phyloP scores from a whole-genome alignment of 2,113 vertebrate species.

The Clarias batrachus region DNA sequence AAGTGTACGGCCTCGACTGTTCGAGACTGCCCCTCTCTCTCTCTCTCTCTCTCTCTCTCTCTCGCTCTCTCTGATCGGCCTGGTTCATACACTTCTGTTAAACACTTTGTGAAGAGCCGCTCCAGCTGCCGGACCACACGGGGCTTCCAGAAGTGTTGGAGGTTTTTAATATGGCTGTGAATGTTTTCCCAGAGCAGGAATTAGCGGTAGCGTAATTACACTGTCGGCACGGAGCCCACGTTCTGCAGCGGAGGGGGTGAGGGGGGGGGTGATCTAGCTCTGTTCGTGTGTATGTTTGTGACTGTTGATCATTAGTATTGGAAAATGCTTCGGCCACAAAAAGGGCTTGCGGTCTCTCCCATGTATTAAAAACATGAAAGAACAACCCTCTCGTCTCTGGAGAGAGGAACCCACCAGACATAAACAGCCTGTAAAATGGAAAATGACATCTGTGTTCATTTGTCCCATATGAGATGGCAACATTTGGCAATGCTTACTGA shows the following conservation, averaged over 20 bases:
- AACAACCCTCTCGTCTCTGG: constrained; percentile 65
- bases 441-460: constrained; percentile 77
- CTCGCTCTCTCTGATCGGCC: constrained; percentile 55
- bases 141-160: constrained; percentile 67
- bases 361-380: constrained; percentile 75
- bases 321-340: constrained; percentile 72
- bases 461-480: constrained; percentile 68
- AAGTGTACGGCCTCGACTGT: constrained; percentile 54
- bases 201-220: constrained; percentile 75
- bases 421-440: constrained; percentile 80
- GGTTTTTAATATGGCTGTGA: constrained; percentile 70
- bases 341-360: constrained; percentile 69
- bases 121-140: constrained; percentile 64
- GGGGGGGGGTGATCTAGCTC: constrained; percentile 58
- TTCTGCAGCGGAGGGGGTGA: constrained; percentile 36
- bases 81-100: constrained; percentile 57
- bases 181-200: constrained; percentile 72
- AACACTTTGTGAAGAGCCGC: constrained; percentile 57
- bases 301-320: constrained; percentile 76
- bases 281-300: constrained; percentile 44
- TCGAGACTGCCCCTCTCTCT: background rate
- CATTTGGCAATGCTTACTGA: constrained; percentile 71
- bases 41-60: too few species aligned
- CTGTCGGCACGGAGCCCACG: constrained; percentile 63
- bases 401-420: constrained; percentile 72